Conservation (phyloP, 2,888 invertebrate genomes). For the Epistrophe grossulariae region DNA sequence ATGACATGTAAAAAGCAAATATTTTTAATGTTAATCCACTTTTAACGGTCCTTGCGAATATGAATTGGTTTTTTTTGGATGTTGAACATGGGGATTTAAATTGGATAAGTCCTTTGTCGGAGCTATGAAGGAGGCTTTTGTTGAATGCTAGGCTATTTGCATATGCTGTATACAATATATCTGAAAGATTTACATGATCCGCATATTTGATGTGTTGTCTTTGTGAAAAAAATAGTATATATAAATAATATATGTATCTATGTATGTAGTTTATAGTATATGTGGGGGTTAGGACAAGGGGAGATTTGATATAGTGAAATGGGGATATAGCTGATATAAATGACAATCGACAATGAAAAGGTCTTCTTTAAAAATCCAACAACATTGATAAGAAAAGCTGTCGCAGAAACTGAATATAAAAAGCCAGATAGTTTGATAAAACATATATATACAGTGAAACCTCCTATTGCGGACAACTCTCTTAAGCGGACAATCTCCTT, state of each 20-base stretch:
- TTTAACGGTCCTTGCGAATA: slow-evolving; percentile 54
- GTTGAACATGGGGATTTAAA: slow-evolving; percentile 40
- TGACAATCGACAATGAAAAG: slow-evolving; percentile 3
- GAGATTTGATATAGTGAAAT: neutral
- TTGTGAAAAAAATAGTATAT: slow-evolving; percentile 27
- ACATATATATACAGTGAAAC: too few species aligned
- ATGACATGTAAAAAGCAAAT: slow-evolving; percentile 67
- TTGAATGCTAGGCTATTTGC: slow-evolving; percentile 29
- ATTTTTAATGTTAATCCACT: slow-evolving; percentile 67
- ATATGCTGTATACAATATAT: slow-evolving; percentile 27
- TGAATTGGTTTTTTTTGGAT: slow-evolving; percentile 54
- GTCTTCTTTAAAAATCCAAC: neutral
- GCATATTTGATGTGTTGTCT: slow-evolving; percentile 37
- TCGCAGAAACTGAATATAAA: neutral
- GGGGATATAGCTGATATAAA: slow-evolving; percentile 15
- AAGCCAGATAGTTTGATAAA: neutral
- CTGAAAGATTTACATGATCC: slow-evolving; percentile 36
- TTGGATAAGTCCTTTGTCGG: slow-evolving; percentile 46
- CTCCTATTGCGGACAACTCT: too few species aligned
- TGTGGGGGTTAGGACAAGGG: neutral
- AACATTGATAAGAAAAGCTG: neutral
- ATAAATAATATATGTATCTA: too few species aligned
- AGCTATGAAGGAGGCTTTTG: slow-evolving; percentile 37
- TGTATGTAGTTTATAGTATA: neutral
- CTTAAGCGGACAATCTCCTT: too few species aligned